A percentile compares a stretch with the other conserved stretches of the same genome.
Conservation (phyloP, 2,888 invertebrate genomes). For the Eudemis profundana region DNA sequence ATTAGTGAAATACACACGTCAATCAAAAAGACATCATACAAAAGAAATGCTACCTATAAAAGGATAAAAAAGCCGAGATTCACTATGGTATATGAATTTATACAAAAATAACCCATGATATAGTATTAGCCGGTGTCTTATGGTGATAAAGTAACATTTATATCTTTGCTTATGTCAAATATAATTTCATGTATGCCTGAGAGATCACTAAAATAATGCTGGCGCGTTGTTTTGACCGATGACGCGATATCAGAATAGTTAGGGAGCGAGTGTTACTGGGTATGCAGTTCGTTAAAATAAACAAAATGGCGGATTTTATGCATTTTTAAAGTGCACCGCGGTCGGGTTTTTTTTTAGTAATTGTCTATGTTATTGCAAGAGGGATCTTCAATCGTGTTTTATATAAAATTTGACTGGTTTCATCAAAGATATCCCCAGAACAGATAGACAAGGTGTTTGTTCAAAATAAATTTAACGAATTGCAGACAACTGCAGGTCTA, state of each 20-base stretch:
- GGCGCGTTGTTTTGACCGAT: constrained; percentile 20
- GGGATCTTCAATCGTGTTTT: too few relatives aligned
- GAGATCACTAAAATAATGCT: constrained; percentile 13
- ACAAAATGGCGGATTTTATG: too few relatives aligned
- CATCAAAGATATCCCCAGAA: too few relatives aligned
- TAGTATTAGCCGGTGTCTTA: constrained; percentile 14
- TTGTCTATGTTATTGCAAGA: too few relatives aligned
- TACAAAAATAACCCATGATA: constrained; percentile 24
- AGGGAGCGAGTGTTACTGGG: too few relatives aligned
- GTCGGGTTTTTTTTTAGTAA: too few relatives aligned
- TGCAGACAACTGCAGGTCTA: too few relatives aligned
- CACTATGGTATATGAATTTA: constrained; percentile 28
- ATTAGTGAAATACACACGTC: constrained; percentile 18
- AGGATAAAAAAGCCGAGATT: constrained; percentile 28
- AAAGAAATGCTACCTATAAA: constrained; percentile 5
- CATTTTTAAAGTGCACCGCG: too few relatives aligned
- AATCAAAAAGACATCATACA: constrained; percentile 1
- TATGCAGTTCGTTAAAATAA: too few relatives aligned
- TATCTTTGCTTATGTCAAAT: constrained; percentile 41
- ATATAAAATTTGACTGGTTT: too few relatives aligned
- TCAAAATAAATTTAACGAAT: too few relatives aligned
- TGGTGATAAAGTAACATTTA: constrained; percentile 25
- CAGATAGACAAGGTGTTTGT: too few relatives aligned
- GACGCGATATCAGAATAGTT: not conserved
- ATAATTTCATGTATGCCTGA: constrained; percentile 36